Evolutionary conservation across 2,797 vertebrate genomes (phyloP).

Genomic region (Rhynchotus rufescens): DNA sequence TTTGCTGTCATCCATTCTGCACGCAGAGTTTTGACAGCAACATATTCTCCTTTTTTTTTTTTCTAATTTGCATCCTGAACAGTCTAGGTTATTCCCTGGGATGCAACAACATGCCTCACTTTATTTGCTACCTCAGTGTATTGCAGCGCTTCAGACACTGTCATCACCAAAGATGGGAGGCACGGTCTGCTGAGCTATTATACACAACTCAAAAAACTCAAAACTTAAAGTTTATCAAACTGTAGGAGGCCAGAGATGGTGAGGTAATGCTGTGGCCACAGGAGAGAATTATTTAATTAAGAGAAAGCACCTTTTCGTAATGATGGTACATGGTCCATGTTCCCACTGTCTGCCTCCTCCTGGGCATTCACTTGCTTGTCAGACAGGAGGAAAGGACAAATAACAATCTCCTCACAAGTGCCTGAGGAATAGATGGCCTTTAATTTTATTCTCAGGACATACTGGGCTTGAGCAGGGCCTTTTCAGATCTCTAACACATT

Average conservation of each 20-base stretch:
- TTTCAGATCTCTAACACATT: not conserved
- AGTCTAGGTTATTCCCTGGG: not conserved
- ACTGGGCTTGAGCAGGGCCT: not conserved
- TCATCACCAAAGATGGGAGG: not conserved
- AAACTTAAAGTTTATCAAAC: not conserved
- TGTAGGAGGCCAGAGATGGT: not conserved
- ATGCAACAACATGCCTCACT: accelerated
- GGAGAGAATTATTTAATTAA: not conserved
- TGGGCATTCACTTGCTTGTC: not conserved
- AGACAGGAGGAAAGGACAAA: not conserved
- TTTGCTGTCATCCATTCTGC: not conserved
- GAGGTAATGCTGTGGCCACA: not conserved
- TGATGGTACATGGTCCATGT: no score
- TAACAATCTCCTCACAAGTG: not conserved
- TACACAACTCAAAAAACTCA: not conserved
- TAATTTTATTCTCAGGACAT: not conserved
- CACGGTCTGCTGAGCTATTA: not conserved
- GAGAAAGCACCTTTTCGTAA: accelerated
- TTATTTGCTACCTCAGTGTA: not conserved
- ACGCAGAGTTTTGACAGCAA: not conserved
- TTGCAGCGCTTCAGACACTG: not conserved
- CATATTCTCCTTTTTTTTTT: not conserved
- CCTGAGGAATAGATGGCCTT: not conserved
- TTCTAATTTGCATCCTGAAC: not conserved
- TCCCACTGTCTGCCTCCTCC: not conserved